Evolutionary conservation across 2,113 vertebrate species (phyloP).

Genomic region (Bos indicus): DNA sequence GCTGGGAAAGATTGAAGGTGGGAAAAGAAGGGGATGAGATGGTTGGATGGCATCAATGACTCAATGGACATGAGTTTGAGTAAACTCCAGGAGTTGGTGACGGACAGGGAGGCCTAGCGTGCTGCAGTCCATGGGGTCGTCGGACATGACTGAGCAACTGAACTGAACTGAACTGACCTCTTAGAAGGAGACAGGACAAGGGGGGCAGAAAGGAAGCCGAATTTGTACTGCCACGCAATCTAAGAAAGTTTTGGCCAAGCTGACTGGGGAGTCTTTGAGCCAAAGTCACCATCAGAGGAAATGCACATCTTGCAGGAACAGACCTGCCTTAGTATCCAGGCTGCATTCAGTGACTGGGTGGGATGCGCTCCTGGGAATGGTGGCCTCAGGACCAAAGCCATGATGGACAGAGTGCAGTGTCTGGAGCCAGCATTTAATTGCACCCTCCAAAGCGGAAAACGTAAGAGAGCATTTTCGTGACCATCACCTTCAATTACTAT

Average conservation of each 20-base stretch:
- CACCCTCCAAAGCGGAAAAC: neutral
- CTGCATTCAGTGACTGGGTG: neutral
- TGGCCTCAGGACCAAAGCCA: neutral
- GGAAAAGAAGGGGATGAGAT: neutral
- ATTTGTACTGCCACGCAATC: neutral
- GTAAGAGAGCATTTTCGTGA: neutral
- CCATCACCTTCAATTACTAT: neutral
- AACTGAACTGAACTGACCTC: neutral
- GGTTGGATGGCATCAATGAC: neutral
- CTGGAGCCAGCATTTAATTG: neutral
- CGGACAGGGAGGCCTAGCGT: fast-evolving
- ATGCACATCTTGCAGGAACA: neutral
- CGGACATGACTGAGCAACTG: neutral
- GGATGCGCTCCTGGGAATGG: neutral
- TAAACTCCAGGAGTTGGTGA: neutral
- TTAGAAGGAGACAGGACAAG: neutral
- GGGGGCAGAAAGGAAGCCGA: neutral
- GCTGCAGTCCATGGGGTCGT: neutral
- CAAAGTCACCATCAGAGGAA: neutral
- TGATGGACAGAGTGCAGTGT: neutral
- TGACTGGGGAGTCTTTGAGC: neutral
- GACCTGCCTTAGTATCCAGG: neutral
- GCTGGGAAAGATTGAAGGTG: neutral
- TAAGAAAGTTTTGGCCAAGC: neutral
- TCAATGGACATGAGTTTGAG: neutral